A percentile compares a stretch with the other conserved stretches of the same genome.
phyloP scores from a whole-genome alignment of 2,797 vertebrate species.

The Pempheris klunzingeri region DNA sequence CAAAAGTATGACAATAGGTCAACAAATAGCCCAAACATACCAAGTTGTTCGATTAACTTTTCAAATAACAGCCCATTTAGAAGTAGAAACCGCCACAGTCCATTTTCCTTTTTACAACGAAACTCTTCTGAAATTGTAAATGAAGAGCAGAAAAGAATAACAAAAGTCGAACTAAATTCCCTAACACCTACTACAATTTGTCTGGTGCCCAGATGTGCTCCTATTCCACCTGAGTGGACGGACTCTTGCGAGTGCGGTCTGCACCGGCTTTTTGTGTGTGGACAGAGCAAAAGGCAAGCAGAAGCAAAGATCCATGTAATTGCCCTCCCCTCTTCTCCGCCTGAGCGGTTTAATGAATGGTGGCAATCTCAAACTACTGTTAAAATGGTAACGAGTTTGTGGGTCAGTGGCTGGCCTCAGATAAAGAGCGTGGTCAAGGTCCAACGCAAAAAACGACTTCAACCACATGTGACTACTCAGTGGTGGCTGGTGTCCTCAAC shows the following conservation, averaged over 20 bases:
- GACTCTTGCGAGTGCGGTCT: constrained; percentile 32
- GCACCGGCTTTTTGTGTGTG: constrained; percentile 52
- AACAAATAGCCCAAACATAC: not conserved
- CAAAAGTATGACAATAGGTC: not conserved
- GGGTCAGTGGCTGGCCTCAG: constrained; percentile 58
- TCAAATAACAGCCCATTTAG: not conserved
- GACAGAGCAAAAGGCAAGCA: constrained; percentile 44
- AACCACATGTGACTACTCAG: constrained; percentile 61
- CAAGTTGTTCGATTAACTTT: not conserved
- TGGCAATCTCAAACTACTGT: constrained; percentile 65
- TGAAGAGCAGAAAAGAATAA: constrained; percentile 1
- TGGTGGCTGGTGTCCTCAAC: constrained; percentile 32
- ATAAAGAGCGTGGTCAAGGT: constrained; percentile 58
- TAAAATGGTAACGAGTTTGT: constrained; percentile 65
- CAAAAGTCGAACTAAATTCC: not conserved
- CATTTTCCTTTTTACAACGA: not conserved
- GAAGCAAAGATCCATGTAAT: constrained; percentile 76
- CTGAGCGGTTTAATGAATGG: constrained; percentile 70
- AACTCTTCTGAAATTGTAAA: not conserved
- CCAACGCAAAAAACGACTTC: constrained; percentile 42
- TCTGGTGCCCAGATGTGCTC: constrained; percentile 33
- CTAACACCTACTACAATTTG: not conserved
- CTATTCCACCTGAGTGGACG: constrained; percentile 13
- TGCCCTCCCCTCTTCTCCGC: constrained; percentile 56
- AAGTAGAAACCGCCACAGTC: not conserved